These are phyloP conservation scores for Plecotus auritus DNA, from an alignment of 2,113 vertebrate genomes.

Conservation along the genomic window DNA sequence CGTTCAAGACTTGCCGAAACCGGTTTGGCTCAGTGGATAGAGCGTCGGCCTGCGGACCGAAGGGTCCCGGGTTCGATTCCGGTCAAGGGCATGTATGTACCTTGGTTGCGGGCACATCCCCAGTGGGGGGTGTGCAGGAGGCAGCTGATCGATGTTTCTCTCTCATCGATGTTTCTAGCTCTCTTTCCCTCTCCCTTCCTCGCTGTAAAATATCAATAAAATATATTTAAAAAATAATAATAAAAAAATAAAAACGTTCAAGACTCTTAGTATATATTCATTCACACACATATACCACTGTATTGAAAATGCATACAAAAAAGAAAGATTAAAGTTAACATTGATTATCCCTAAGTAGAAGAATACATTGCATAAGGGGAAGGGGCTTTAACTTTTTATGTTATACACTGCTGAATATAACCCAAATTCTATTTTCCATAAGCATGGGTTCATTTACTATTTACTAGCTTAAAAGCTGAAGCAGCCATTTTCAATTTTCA, in stretches of 20 bases:
- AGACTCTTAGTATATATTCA: background rate
- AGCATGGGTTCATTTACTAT: background rate
- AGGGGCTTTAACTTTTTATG: background rate
- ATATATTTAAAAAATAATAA: too few species aligned
- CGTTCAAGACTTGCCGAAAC: background rate
- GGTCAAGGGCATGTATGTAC: too few species aligned
- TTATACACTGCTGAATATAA: background rate
- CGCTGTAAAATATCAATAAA: too few species aligned
- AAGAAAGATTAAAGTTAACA: background rate
- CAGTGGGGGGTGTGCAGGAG: too few species aligned
- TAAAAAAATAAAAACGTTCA: background rate
- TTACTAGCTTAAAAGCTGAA: background rate
- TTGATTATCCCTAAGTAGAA: background rate
- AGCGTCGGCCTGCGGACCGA: too few species aligned
- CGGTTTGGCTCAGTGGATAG: too few species aligned
- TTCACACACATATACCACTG: background rate
- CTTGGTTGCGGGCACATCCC: too few species aligned
- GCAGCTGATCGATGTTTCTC: too few species aligned
- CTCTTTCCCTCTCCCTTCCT: too few species aligned
- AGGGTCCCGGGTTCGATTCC: too few species aligned
- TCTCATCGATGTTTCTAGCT: too few species aligned
- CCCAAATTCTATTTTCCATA: background rate
- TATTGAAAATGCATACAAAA: background rate
- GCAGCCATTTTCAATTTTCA: background rate
- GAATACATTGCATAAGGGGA: background rate